phyloP scores from a whole-genome alignment of 2,888 invertebrate species.

The Dolichomitus sp. region DNA sequence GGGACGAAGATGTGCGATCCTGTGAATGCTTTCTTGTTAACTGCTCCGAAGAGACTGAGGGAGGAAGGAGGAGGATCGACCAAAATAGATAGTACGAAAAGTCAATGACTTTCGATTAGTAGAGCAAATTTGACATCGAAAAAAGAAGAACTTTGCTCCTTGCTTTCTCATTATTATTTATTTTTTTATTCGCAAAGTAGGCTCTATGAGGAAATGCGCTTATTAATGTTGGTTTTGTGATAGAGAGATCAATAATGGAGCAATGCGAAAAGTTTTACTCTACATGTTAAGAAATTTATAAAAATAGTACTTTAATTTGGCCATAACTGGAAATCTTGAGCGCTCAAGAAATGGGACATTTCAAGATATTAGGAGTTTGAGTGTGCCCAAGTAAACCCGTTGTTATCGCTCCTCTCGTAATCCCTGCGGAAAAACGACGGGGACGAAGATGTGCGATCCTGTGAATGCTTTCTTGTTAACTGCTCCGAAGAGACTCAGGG shows the following conservation, averaged over 20 bases:
- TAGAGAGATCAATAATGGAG: too few species aligned
- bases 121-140: background rate
- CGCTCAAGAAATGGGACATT: too few species aligned
- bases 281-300: too few species aligned
- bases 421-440: slow-evolving; percentile 35
- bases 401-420: slow-evolving; percentile 58
- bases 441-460: slow-evolving; percentile 32
- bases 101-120: slow-evolving; percentile 22
- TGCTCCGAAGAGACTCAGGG: background rate
- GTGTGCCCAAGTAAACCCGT: slow-evolving; percentile 48
- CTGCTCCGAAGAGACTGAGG: background rate
- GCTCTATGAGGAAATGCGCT: too few species aligned
- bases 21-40: background rate
- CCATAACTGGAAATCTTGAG: too few species aligned
- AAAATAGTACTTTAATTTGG: too few species aligned
- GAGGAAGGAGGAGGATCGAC: slow-evolving; percentile 34
- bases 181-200: too few species aligned
- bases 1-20: slow-evolving; percentile 32
- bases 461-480: background rate
- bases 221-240: too few species aligned
- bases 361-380: too few species aligned
- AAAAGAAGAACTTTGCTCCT: background rate
- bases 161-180: background rate
- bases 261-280: too few species aligned
- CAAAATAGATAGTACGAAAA: slow-evolving; percentile 12